Evolutionary conservation across 2,888 invertebrate species (phyloP).

Genomic region (Lordiphosa fenestrarum): DNA sequence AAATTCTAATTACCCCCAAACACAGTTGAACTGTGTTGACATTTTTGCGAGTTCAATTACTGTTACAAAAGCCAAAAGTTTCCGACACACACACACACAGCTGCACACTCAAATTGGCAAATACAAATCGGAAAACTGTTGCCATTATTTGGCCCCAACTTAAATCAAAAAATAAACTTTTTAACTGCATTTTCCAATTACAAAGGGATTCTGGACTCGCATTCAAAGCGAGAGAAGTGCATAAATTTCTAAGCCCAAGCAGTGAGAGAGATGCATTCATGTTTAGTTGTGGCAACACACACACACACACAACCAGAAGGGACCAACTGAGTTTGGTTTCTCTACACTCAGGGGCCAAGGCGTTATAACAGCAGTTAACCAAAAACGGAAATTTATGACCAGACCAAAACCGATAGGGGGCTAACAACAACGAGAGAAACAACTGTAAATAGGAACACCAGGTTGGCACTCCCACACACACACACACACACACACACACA

Average conservation of each 20-base stretch:
- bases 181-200: slow-evolving; percentile 72
- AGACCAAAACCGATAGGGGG: slow-evolving; percentile 37
- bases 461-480: slow-evolving; percentile 26
- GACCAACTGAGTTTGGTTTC: slow-evolving; percentile 17
- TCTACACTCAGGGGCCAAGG: slow-evolving; percentile 5
- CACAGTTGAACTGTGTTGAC: slow-evolving; percentile 47
- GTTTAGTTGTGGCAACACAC: background rate
- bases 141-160: slow-evolving; percentile 21
- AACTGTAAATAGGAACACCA: background rate
- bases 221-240: slow-evolving; percentile 5
- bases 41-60: slow-evolving; percentile 58
- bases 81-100: slow-evolving; percentile 8
- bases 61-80: slow-evolving; percentile 53
- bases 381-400: slow-evolving; percentile 63
- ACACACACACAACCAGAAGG: slow-evolving; percentile 20
- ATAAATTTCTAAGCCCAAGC: slow-evolving; percentile 12
- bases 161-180: slow-evolving; percentile 60
- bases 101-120: slow-evolving; percentile 21
- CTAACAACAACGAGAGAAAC: slow-evolving; percentile 2
- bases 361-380: slow-evolving; percentile 52
- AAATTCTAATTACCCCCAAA: slow-evolving; percentile 55
- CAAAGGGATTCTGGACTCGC: slow-evolving; percentile 30
- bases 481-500: slow-evolving; percentile 5
- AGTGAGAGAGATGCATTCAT: slow-evolving; percentile 2
- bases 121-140: slow-evolving; percentile 33